Evolutionary conservation across 30 jellyfish, hydroid and myxozoan species (phyloP).

Genomic region (Cassiopea andromeda): DNA sequence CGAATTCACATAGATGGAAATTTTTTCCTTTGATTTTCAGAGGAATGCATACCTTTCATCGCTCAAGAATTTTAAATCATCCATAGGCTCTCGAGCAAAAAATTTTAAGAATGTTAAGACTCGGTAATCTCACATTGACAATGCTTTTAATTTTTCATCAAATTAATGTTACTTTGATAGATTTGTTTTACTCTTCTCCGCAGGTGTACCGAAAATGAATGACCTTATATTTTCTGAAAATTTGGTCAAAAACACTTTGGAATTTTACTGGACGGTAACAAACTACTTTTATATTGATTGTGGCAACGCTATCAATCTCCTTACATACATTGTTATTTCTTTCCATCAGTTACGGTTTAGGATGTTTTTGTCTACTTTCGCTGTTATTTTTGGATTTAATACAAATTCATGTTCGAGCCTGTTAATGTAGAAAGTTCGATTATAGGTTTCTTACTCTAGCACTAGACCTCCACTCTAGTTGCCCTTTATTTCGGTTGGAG

Average conservation of each 20-base stretch:
- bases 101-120: no score
- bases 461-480: neutral
- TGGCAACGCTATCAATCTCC: neutral
- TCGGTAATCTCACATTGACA: no score
- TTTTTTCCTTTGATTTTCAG: no score
- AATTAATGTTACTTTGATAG: no score
- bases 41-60: no score
- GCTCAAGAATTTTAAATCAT: no score
- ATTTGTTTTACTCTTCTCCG: neutral
- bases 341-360: neutral
- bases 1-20: no score
- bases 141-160: no score
- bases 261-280: conserved; percentile 7
- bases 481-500: no score
- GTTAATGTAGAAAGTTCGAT: neutral
- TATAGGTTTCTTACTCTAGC: neutral
- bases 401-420: neutral
- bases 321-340: neutral
- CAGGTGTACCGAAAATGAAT: neutral
- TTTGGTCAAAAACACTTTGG: conserved; percentile 1
- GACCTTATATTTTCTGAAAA: neutral
- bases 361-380: neutral
- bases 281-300: neutral
- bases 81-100: no score
- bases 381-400: neutral